Base-by-base conservation (phyloP, 2,113 vertebrate genomes). In the Phalacrocorax brasilianus region DNA sequence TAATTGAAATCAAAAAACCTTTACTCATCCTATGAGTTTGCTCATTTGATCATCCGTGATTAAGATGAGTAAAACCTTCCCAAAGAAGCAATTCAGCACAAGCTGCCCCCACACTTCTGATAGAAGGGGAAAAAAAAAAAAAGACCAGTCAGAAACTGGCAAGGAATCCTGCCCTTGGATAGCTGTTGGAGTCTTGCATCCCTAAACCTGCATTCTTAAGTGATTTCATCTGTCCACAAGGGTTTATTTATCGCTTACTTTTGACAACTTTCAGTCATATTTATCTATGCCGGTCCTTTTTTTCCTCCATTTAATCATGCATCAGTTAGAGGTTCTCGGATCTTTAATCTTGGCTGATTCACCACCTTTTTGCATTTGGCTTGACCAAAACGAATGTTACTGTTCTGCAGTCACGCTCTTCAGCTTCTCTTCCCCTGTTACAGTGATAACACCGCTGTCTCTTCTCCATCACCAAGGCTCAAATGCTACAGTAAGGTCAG, bases 51-150 rank as follows among this genome's bases (percentile, higher is more conserved):
- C 82, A 75, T 52, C 71, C 5, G 2, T 77, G 68, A 93, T 89
- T 95, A 95, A 78, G 87, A 94, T 87, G 88, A 95, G 85, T 91
- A 90, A 91, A 93, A 92, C 3, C 5, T 93, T 89, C 79, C 61
- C 73, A 78, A 86, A 95, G 59, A 88, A 96, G 78, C 85, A 85
- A 96, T 83, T 93, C 81, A 88, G 93, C 90, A 95, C 62, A 94
- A 95, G 56, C 68, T 95, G 81, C 87, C 77, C 86, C 70, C 93
- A 95, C 66, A 20, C 8, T 95, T 78, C 33, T 65, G 50, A 91
- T 22, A 32, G 76, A 95, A 77, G 8, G 12, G 12, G 15, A 17
- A 52, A 56, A 68, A 67, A 72, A 67, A 72, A 62, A 40, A 82
- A 63, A 16, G 30, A 94, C 77, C 73, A 91, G 87, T 77, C 79